Evolutionary conservation across 1,140 invertebrate genomes (phyloP).

Genomic region (Drosophila trapezifrons): DNA sequence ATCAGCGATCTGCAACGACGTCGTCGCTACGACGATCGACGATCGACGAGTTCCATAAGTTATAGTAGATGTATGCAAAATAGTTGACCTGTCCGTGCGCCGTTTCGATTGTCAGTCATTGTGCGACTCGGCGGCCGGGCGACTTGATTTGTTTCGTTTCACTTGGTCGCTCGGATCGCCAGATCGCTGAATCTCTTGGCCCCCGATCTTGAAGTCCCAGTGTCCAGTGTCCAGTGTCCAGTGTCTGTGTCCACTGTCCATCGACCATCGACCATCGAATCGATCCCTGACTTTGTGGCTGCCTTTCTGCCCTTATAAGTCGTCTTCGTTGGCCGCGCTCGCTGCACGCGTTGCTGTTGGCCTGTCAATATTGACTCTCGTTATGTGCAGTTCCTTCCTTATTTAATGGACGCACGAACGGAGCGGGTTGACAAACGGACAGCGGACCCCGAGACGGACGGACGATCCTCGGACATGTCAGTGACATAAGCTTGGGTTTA

Average conservation of each 20-base stretch:
- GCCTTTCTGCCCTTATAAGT: conserved; percentile 77
- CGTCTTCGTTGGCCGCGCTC: conserved; percentile 46
- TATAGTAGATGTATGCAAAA: conserved; percentile 82
- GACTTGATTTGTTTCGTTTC: conserved; percentile 83
- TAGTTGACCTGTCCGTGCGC: conserved; percentile 82
- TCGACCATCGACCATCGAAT: conserved; percentile 34
- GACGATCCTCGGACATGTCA: conserved; percentile 72
- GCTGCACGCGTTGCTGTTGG: conserved; percentile 76
- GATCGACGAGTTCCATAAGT: conserved; percentile 73
- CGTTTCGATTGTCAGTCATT: conserved; percentile 81
- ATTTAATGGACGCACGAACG: conserved; percentile 80
- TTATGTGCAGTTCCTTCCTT: conserved; percentile 82
- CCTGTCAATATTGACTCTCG: conserved; percentile 80
- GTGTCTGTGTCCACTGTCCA: conserved; percentile 1
- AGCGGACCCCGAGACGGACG: conserved; percentile 32
- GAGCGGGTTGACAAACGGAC: conserved; percentile 67
- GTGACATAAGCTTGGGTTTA: conserved; percentile 81
- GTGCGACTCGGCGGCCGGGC: conserved; percentile 61
- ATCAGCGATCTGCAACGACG: conserved; percentile 60
- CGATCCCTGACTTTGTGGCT: conserved; percentile 53
- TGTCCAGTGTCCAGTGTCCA: conserved; percentile 8
- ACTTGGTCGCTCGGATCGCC: conserved; percentile 62
- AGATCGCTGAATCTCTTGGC: not conserved
- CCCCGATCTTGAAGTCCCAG: too few species aligned
- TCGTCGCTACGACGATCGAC: conserved; percentile 43